These are phyloP conservation scores for Anoplophora glabripennis DNA, from an alignment of 1,140 invertebrate species.

Conservation along the genomic window DNA sequence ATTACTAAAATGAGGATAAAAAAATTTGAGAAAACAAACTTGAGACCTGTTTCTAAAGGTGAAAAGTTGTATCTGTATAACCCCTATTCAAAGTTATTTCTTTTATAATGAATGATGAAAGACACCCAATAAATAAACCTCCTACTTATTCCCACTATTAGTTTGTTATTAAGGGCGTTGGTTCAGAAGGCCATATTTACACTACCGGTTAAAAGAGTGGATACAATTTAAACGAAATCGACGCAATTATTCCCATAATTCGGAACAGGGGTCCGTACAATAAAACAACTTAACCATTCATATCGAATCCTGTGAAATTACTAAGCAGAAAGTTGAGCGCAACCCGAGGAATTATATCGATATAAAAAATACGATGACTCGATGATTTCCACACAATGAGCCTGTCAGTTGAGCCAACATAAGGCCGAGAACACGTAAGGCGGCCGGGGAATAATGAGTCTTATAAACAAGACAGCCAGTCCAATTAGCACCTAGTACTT, in stretches of 20 bases:
- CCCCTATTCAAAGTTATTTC: too few relatives aligned
- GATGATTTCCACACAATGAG: conserved; percentile 30
- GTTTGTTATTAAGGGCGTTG: too few relatives aligned
- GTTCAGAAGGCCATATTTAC: conserved; percentile 16
- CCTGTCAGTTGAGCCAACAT: conserved; percentile 22
- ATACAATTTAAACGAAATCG: not conserved
- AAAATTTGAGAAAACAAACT: too few relatives aligned
- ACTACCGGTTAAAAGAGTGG: conserved; percentile 12
- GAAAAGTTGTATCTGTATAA: too few relatives aligned
- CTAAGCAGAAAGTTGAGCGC: conserved; percentile 21
- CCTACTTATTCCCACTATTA: too few relatives aligned
- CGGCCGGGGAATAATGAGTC: conserved; percentile 13
- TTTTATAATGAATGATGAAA: too few relatives aligned
- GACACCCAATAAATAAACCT: too few relatives aligned
- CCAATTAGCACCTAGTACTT: conserved; percentile 33
- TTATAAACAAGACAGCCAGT: conserved; percentile 24
- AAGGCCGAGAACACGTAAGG: not conserved
- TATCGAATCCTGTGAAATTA: conserved; percentile 23
- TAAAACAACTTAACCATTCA: conserved; percentile 21
- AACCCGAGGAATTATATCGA: conserved; percentile 2
- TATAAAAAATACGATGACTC: conserved; percentile 24
- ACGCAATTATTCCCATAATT: conserved; percentile 10
- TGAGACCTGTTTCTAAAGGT: too few relatives aligned
- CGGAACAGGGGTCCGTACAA: conserved; percentile 2
- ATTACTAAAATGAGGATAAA: too few relatives aligned